phyloP scores from a whole-genome alignment of 2,113 vertebrate species.

The Petrocephalus zakoni region DNA sequence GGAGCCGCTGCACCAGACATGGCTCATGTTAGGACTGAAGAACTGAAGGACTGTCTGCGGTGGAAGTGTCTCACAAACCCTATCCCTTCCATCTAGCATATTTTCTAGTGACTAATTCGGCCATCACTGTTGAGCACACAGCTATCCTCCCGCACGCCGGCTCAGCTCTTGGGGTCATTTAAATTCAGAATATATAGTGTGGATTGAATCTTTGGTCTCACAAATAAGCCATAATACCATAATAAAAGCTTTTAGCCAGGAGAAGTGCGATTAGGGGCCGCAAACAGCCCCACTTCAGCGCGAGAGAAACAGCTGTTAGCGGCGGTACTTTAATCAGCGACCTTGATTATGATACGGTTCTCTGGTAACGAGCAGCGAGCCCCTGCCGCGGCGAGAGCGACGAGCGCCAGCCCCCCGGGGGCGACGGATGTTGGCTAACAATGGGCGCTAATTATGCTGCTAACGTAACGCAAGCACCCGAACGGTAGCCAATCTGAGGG shows the following conservation, averaged over 20 bases:
- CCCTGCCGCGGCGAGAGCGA: neutral
- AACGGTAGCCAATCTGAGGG: neutral
- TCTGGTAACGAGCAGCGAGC: neutral
- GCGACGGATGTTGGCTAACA: neutral
- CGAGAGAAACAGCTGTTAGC: neutral
- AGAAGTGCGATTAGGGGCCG: neutral
- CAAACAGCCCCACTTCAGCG: neutral
- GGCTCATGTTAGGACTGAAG: neutral
- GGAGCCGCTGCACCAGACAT: neutral
- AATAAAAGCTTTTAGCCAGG: neutral
- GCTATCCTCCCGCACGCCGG: neutral
- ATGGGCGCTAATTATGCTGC: neutral
- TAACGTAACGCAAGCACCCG: neutral
- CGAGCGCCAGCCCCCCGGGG: neutral
- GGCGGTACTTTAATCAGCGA: neutral
- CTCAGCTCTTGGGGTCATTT: neutral
- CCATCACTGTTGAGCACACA: neutral
- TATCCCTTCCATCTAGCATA: neutral
- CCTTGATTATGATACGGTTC: conserved; percentile 7
- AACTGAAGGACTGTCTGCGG: neutral
- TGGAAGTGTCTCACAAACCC: neutral
- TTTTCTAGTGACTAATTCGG: neutral
- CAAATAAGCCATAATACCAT: conserved; percentile 11
- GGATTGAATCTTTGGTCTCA: neutral
- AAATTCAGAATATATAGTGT: conserved; percentile 2